These are phyloP conservation scores for Poliocrania exsul DNA, from an alignment of 2,797 vertebrate species.

Conservation along the genomic window DNA sequence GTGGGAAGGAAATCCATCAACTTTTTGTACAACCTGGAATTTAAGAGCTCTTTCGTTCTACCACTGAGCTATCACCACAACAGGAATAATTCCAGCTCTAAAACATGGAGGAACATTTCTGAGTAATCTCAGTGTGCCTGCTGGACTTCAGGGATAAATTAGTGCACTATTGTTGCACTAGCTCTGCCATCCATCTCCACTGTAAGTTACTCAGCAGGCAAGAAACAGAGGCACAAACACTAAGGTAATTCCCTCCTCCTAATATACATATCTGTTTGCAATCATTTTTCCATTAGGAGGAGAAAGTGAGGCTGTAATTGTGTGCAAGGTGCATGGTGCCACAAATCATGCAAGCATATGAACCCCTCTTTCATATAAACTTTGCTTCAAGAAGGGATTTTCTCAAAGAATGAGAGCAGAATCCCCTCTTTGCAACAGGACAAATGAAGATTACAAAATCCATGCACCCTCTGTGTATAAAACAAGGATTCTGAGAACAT, in stretches of 20 bases:
- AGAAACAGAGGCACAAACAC: background rate
- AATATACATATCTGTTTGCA: background rate
- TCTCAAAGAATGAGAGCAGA: background rate
- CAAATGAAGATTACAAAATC: fast-evolving
- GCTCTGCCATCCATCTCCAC: background rate
- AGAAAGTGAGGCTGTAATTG: background rate
- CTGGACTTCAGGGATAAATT: background rate
- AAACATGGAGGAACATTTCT: background rate
- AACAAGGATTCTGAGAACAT: background rate
- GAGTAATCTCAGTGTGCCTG: background rate
- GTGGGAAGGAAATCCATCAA: background rate
- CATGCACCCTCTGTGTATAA: background rate
- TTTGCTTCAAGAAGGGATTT: background rate
- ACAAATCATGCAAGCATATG: background rate
- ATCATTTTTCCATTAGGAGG: background rate
- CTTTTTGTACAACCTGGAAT: background rate
- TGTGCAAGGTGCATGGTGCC: background rate
- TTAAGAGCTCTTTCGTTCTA: background rate
- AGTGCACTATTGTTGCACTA: background rate
- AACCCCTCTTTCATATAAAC: background rate
- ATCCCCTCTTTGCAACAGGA: background rate
- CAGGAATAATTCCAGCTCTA: background rate
- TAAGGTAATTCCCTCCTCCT: background rate
- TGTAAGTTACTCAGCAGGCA: background rate
- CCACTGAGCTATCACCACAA: background rate